A percentile compares a stretch with the other conserved stretches of the same genome.
phyloP scores from a whole-genome alignment of 2,888 invertebrate species.

The Steinernema carpocapsae region DNA sequence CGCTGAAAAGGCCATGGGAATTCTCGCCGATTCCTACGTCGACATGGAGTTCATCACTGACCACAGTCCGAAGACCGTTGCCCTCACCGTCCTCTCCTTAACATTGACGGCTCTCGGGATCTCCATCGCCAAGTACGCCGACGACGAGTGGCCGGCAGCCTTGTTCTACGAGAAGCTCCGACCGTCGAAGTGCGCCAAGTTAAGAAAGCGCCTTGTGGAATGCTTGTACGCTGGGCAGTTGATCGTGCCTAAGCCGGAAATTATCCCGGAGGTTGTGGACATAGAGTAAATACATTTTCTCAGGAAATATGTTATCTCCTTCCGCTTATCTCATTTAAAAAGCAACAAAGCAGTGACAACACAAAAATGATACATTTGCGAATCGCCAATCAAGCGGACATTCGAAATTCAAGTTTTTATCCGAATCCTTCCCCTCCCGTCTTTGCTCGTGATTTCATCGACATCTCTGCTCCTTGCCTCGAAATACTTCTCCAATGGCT shows the following conservation, averaged over 20 bases:
- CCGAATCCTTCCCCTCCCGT: too few relatives aligned
- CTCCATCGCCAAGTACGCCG: constrained; percentile 12
- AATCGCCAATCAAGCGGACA: too few relatives aligned
- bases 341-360: too few relatives aligned
- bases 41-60: constrained; percentile 13
- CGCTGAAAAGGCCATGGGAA: neutral
- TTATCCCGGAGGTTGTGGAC: too few relatives aligned
- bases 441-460: too few relatives aligned
- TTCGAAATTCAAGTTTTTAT: too few relatives aligned
- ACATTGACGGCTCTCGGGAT: neutral
- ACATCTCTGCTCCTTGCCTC: too few relatives aligned
- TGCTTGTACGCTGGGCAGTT: neutral
- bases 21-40: constrained; percentile 20
- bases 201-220: neutral
- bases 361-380: too few relatives aligned
- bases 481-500: too few relatives aligned
- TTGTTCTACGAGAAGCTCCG: constrained; percentile 5
- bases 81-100: constrained; percentile 16
- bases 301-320: too few relatives aligned
- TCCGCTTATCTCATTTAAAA: too few relatives aligned
- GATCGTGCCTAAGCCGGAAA: neutral
- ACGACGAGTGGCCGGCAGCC: constrained; percentile 1
- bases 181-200: neutral
- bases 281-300: too few relatives aligned
- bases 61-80: constrained; percentile 34